Evolutionary conservation across 92 coral and sea anemone species (phyloP).

Genomic region (Actinostola sp.): DNA sequence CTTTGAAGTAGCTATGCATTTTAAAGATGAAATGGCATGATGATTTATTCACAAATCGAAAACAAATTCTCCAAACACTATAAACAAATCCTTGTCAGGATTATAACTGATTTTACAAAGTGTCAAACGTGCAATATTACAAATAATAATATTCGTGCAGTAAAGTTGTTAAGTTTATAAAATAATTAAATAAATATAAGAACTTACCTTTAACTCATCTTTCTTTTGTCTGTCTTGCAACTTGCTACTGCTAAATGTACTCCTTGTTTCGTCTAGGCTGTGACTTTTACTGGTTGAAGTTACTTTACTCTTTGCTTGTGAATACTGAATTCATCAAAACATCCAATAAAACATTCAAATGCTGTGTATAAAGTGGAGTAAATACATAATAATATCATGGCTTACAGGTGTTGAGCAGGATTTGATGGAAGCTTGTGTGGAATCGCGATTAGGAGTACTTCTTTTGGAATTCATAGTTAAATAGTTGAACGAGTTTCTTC

Average conservation of each 20-base stretch:
- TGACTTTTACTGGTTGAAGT: slow-evolving; percentile 5
- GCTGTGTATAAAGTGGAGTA: not conserved
- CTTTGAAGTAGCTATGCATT: slow-evolving; percentile 46
- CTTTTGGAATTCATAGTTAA: not conserved
- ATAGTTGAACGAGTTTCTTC: not conserved
- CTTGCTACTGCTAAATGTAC: not conserved
- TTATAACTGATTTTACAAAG: too few species aligned
- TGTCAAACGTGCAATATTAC: too few species aligned
- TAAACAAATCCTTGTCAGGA: too few species aligned
- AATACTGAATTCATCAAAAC: slow-evolving; percentile 15
- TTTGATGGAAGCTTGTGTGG: not conserved
- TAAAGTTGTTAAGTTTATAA: too few species aligned
- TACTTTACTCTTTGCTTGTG: slow-evolving; percentile 8
- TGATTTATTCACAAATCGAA: too few species aligned
- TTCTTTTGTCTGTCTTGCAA: slow-evolving; percentile 5
- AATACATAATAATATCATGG: not conserved
- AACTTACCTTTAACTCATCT: slow-evolving; percentile 24
- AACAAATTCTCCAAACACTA: too few species aligned
- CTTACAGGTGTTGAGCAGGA: slow-evolving; percentile 1
- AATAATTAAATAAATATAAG: not conserved
- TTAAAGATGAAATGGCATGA: too few species aligned
- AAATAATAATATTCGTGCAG: too few species aligned
- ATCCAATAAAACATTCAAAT: not conserved
- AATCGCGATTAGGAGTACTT: not conserved
- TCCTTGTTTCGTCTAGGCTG: slow-evolving; percentile 8